A percentile compares a stretch with the other conserved stretches of the same genome.
Conservation (phyloP, 2,888 invertebrate species). For the Laothoe populi region DNA sequence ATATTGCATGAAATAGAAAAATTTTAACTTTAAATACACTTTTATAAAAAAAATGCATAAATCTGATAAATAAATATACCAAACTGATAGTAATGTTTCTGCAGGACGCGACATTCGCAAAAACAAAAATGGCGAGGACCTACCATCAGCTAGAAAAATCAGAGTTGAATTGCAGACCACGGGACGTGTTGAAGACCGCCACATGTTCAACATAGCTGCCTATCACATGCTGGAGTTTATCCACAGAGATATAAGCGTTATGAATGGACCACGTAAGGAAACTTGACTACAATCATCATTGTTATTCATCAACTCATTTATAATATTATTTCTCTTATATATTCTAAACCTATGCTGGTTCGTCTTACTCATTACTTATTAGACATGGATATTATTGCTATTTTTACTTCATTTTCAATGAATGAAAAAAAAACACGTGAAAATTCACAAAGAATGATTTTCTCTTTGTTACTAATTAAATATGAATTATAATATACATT, state of each 20-base stretch:
- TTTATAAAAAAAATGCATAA: background rate
- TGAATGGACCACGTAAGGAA: conserved; percentile 60
- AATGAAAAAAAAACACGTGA: too few relatives aligned
- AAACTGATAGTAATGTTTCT: conserved; percentile 11
- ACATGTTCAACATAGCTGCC: conserved; percentile 56
- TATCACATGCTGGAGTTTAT: conserved; percentile 61
- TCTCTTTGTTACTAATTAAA: too few relatives aligned
- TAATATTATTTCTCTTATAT: too few relatives aligned
- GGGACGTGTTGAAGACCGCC: conserved; percentile 59
- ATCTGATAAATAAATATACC: background rate
- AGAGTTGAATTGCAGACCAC: conserved; percentile 60
- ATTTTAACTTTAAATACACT: background rate
- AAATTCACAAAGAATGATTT: too few relatives aligned
- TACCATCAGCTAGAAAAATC: conserved; percentile 65
- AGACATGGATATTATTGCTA: too few relatives aligned
- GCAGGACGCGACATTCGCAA: conserved; percentile 53
- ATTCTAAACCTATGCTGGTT: too few relatives aligned
- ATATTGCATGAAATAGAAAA: background rate
- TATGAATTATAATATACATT: too few relatives aligned
- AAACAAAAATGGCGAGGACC: conserved; percentile 49
- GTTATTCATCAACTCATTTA: too few relatives aligned
- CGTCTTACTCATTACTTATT: too few relatives aligned
- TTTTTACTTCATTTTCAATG: too few relatives aligned
- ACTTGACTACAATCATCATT: background rate
- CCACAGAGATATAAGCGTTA: conserved; percentile 58